A percentile compares a stretch with the other conserved stretches of the same genome.
Conservation (phyloP, 2,113 vertebrate genomes). For the Grammatotria lemairii region DNA sequence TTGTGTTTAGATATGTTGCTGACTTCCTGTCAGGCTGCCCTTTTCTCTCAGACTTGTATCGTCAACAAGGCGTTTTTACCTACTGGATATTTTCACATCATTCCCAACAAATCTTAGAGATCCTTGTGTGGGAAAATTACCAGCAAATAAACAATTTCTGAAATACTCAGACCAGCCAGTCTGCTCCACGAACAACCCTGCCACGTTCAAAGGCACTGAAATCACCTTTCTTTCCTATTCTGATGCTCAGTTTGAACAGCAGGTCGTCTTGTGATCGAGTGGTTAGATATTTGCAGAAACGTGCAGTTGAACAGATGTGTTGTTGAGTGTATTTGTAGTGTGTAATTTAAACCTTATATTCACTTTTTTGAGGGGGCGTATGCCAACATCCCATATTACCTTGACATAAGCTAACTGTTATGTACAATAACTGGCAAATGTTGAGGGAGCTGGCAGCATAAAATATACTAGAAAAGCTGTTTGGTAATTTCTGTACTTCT, state of each 20-base stretch:
- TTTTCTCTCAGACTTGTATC: background rate
- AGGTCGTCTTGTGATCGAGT: background rate
- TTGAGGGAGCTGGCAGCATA: background rate
- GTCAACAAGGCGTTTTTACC: background rate
- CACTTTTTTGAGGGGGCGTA: background rate
- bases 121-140: background rate
- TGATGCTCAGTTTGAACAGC: background rate
- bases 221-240: background rate
- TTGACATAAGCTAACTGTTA: background rate
- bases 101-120: background rate
- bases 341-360: background rate
- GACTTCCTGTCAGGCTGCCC: rapidly evolving
- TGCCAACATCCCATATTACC: background rate
- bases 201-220: background rate
- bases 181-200: background rate
- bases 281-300: background rate
- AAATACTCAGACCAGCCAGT: background rate
- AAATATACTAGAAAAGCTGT: background rate
- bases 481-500: background rate
- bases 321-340: background rate
- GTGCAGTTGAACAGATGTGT: background rate
- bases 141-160: background rate
- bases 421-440: background rate
- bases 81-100: background rate
- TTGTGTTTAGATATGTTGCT: background rate